phyloP scores from a whole-genome alignment of 2,888 invertebrate species.

The Drosophila niveifrons region DNA sequence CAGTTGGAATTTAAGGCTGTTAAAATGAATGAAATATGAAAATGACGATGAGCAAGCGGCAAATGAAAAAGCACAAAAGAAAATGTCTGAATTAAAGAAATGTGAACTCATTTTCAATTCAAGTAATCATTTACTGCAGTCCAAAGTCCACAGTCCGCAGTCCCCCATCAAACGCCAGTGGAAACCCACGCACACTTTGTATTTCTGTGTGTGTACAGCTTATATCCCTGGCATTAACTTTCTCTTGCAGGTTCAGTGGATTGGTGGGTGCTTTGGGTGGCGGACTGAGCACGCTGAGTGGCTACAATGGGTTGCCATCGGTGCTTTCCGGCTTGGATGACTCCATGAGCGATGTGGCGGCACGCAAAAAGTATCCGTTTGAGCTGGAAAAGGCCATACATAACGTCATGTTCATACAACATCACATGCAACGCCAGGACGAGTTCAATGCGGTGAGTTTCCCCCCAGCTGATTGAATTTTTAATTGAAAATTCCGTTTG shows the following conservation, averaged over 20 bases:
- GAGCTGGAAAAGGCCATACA: conserved; percentile 97
- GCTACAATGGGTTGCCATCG: conserved; percentile 93
- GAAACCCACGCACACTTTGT: conserved; percentile 4
- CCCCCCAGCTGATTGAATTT: conserved; percentile 76
- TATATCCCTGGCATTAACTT: conserved; percentile 45
- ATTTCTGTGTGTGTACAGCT: conserved; percentile 1
- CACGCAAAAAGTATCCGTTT: conserved; percentile 94
- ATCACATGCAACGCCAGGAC: conserved; percentile 97
- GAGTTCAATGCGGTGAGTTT: conserved; percentile 95
- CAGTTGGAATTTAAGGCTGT: not conserved
- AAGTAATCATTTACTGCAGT: conserved; percentile 1
- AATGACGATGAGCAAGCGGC: conserved; percentile 4
- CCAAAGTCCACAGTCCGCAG: not conserved
- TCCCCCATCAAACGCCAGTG: conserved; percentile 6
- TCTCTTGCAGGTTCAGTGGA: conserved; percentile 89
- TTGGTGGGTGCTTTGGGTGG: conserved; percentile 90
- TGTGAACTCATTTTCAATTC: not conserved
- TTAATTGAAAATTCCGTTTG: conserved; percentile 80
- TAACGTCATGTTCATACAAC: conserved; percentile 97
- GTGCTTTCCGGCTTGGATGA: conserved; percentile 94
- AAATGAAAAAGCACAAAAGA: not conserved
- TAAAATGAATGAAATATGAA: conserved; percentile 5
- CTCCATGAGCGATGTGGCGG: conserved; percentile 92
- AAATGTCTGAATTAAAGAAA: conserved; percentile 7
- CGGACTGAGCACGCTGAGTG: conserved; percentile 87